A percentile compares a stretch with the other conserved stretches of the same genome.
Evolutionary conservation across 2,888 invertebrate species (phyloP).

Genomic region (Nomada ferruginata): DNA sequence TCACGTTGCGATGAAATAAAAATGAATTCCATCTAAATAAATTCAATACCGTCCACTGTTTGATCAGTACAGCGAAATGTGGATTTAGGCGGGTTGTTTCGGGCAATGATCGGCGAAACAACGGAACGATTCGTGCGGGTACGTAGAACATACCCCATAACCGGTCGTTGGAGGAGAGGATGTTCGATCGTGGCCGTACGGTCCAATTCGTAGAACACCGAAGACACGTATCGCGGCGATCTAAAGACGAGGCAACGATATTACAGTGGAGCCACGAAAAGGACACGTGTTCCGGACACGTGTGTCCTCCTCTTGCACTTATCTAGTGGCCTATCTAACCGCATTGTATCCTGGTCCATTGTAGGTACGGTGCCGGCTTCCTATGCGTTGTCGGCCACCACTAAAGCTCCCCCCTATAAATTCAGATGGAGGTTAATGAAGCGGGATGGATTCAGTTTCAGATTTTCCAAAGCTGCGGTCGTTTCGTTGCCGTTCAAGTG

Average conservation of each 20-base stretch:
- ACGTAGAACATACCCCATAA: slow-evolving; percentile 46
- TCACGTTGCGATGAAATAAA: too few relatives aligned
- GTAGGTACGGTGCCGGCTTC: slow-evolving; percentile 53
- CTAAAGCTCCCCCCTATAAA: slow-evolving; percentile 56
- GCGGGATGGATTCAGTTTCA: slow-evolving; percentile 33
- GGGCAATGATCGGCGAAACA: not conserved
- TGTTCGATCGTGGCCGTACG: slow-evolving; percentile 51
- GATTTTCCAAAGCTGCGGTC: slow-evolving; percentile 44
- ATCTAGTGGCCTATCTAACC: slow-evolving; percentile 69
- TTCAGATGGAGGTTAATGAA: slow-evolving; percentile 63
- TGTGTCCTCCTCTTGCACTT: slow-evolving; percentile 70
- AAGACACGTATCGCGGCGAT: slow-evolving; percentile 66
- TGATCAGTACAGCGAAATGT: too few relatives aligned
- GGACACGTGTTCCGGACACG: slow-evolving; percentile 76
- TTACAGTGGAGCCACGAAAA: slow-evolving; percentile 64
- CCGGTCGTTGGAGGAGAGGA: slow-evolving; percentile 47
- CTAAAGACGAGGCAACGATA: slow-evolving; percentile 62
- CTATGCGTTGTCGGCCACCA: slow-evolving; percentile 50
- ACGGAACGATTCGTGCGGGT: slow-evolving; percentile 19
- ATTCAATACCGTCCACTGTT: too few relatives aligned
- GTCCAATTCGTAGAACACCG: slow-evolving; percentile 56
- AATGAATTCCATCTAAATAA: too few relatives aligned
- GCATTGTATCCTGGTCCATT: slow-evolving; percentile 64
- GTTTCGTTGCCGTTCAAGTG: slow-evolving; percentile 1
- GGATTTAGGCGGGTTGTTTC: too few relatives aligned